Evolutionary conservation across 2,797 vertebrate species (phyloP).

Genomic region (Phaenicophaeus curvirostris): DNA sequence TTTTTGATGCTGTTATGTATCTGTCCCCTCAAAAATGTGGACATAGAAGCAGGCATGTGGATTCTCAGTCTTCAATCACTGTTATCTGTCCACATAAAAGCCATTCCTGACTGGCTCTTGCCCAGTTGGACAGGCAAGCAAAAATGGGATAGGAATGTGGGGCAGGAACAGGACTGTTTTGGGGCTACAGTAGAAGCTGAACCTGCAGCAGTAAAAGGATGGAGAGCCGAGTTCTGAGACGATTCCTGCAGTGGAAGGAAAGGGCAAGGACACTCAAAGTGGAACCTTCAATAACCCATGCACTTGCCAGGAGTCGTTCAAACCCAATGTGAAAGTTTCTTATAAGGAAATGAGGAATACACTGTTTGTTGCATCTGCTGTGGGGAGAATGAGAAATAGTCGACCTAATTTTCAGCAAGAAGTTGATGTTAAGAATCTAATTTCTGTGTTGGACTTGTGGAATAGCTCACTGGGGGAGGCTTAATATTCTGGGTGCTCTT

Average conservation of each 20-base stretch:
- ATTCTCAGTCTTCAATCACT: neutral
- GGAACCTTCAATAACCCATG: neutral
- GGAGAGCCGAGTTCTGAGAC: neutral
- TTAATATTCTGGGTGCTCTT: conserved; percentile 52
- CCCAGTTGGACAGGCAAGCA: neutral
- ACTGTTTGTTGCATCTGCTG: neutral
- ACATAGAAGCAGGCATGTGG: neutral
- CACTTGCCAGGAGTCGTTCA: neutral
- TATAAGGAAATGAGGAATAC: neutral
- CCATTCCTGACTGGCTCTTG: neutral
- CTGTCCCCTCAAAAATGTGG: neutral
- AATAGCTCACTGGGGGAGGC: neutral
- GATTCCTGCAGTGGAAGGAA: neutral
- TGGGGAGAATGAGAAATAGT: neutral
- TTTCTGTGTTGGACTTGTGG: neutral
- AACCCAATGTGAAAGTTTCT: rapidly evolving
- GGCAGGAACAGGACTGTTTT: neutral
- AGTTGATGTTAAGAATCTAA: neutral
- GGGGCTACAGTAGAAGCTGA: neutral
- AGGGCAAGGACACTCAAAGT: neutral
- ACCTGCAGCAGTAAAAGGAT: neutral
- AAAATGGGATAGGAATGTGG: neutral
- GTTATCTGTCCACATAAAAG: neutral
- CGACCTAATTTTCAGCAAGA: neutral
- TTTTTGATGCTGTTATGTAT: neutral